phyloP scores from a whole-genome alignment of 2,888 invertebrate species.

The Callimorpha dominula region DNA sequence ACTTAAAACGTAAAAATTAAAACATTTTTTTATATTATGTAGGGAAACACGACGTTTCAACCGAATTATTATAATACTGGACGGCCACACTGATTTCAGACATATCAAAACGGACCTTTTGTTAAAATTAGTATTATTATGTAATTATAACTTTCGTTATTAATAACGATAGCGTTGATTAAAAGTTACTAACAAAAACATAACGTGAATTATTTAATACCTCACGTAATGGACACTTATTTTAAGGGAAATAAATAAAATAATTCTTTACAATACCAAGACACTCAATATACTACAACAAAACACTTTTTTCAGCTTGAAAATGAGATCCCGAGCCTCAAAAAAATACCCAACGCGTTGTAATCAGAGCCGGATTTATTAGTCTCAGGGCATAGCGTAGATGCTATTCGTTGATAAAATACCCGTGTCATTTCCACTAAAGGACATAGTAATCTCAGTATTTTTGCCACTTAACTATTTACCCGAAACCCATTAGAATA shows the following conservation, averaged over 20 bases:
- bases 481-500: slow-evolving; percentile 35
- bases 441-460: slow-evolving; percentile 19
- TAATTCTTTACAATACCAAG: neutral
- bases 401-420: slow-evolving; percentile 21
- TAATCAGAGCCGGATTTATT: slow-evolving; percentile 28
- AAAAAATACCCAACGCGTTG: slow-evolving; percentile 4
- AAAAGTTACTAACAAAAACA: neutral
- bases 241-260: neutral
- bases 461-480: slow-evolving; percentile 42
- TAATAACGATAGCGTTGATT: neutral
- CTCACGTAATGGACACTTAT: too few species aligned
- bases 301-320: neutral
- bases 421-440: slow-evolving; percentile 31
- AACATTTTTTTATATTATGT: too few species aligned
- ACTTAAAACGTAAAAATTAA: too few species aligned
- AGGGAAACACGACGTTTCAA: too few species aligned
- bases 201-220: too few species aligned
- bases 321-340: neutral
- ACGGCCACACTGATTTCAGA: neutral
- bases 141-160: neutral
- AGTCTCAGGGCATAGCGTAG: slow-evolving; percentile 12
- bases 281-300: neutral
- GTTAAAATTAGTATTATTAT: neutral
- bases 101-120: neutral
- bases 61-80: neutral